Evolutionary conservation across 2,888 invertebrate genomes (phyloP), one percentile per base, ranked within the genome.

Genomic region (Pterostichus madidus): DNA sequence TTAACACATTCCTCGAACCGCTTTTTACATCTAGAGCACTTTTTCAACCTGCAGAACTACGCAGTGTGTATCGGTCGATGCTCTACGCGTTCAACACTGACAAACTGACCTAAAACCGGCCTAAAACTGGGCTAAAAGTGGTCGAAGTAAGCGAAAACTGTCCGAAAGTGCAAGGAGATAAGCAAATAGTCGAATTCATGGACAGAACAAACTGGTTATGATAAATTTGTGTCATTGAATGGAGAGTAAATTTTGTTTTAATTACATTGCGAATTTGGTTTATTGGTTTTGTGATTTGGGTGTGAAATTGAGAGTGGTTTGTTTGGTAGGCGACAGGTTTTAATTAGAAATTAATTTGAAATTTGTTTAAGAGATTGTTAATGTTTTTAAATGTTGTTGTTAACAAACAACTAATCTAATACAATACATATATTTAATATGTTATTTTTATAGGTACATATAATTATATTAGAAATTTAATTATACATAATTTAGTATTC

Each of bases 1-100:
- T 49, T 10, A 13, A 13, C 49, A 31, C 59, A 59, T 59, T 59
- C 59, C 31, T 8, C 0, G 31, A n/a, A 39, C 39, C 49, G 2
- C n/a, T 49, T 59, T 59, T 59, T 59, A 1, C 17, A 31, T 31
- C 59, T 59, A 10, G 59, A n/a, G 11, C 59, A 59, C 59, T 59
- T 59, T 59, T 59, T 31, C 59, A 31, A 24, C 59, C 11, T 31
- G 24, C n/a, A 8, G 49, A 49, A 59, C 59, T 59, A 8, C 59
- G 59, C 59, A 31, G 24, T 31, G 59, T 31, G 24, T 17, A 59
- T 31, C 59, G 59, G 31, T 11, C 31, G 31, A 59, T 31, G 49
- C 11, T 49, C 49, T 49, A 10, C 59, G 1, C 24, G 8, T 8
- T 17, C 31, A 56, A 17, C 24, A 24, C 24, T 24, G 24, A 24